Evolutionary conservation across 1,140 invertebrate genomes (phyloP), one percentile per base, ranked within the genome.

Genomic region (Thalassaphorura encarpata): DNA sequence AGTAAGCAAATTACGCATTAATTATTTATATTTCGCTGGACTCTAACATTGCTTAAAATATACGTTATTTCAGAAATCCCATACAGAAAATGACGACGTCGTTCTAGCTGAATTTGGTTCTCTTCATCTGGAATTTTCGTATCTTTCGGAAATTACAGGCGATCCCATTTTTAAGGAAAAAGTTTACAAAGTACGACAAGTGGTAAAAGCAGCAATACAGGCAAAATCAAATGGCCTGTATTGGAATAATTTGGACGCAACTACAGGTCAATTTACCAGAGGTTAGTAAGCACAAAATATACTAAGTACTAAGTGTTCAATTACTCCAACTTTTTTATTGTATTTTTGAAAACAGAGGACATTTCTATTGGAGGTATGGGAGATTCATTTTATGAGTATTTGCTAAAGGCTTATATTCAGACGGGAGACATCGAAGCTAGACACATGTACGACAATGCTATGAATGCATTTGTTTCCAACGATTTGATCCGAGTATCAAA

Each of bases 331-430:
- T n/a, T 11, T 36, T 11, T n/a, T 36, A 36, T 36, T 11, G n/a
- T 36, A 36, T n/a, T 36, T 11, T 36, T 36, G 11, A 36, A 36
- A n/a, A 1, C 54, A 82, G 79, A 73, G 59, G 77, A 80, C 61
- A 73, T 78, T 6, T 81, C 80, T 28, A 71, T 83, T 52, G 81
- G 81, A 26, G 82, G 78, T 2, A 66, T 83, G 19, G 82, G 79
- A 23, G 82, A 83, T 67, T 77, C 75, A 63, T 83, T 81, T 65
- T 83, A 83, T 67, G 81, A 83, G 66, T 83, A 83, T 67, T 67
- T 83, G 6, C 64, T 83, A 1, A 83, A 83, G 66, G 69, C 74
- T 3, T 82, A 76, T 71, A 63, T 83, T n/a, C 71, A 76, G 36
- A 73, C 73, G 18, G 74, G 73, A 19, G 73, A 79, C 68, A 47